Evolutionary conservation across 1,140 invertebrate species (phyloP), one percentile per base, ranked within the genome.

Genomic region (Lordiphosa stackelbergi): DNA sequence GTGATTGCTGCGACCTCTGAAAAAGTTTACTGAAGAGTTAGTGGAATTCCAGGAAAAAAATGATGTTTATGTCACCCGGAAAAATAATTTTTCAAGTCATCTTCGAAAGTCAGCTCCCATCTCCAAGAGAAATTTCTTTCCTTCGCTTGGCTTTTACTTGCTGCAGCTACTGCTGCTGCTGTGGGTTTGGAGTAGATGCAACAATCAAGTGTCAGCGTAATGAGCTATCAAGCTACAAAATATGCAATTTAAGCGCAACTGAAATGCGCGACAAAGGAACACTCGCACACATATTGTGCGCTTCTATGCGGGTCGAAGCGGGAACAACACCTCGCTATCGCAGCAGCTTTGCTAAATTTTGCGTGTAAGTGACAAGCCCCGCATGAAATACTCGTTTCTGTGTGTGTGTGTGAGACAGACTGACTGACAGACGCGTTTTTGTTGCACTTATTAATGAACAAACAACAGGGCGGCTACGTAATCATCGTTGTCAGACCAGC

Each of bases 171-270:
- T 53, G 49, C 24, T 53, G 31, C 60, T 59, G 35, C 19, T 57
- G 42, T 35, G 46, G 12, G 55, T 55, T 38, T 62, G 43, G 43
- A 51, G 51, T 81, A 68, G 66, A 71, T 74, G 75, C 77, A 83
- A 77, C 77, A 83, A 83, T 83, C 77, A 81, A 81, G 77, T 83
- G 77, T 77, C 77, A 66, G 78, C 72, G 68, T 81, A 81, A 83
- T 81, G 77, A 81, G 77, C 77, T 81, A 81, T 81, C 77, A 81
- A 81, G 75, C 77, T 83, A 72, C 77, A 81, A 81, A 81, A 81
- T 81, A 83, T 81, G 75, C 77, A 81, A 81, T 81, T 81, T 81
- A 58, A 75, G 66, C 66, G 66, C 46, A 35, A 68, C 36, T 68
- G 65, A 68, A 60, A 61, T 52, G 65, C 62, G 78, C 71, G 69